Evolutionary conservation across 2,113 vertebrate genomes (phyloP).

Genomic region (Pao palembangensis): DNA sequence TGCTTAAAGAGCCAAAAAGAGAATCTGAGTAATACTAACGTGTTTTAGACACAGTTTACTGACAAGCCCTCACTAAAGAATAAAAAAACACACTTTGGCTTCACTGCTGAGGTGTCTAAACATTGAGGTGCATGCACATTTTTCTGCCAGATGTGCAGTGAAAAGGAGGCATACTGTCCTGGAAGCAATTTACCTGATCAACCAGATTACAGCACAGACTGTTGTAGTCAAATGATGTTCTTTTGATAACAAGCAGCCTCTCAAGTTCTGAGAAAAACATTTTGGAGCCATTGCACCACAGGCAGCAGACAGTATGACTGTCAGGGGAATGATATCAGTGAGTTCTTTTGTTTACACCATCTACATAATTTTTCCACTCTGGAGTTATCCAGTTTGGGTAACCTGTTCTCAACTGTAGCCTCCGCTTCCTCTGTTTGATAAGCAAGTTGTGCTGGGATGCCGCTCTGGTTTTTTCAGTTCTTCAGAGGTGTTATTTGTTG

Average conservation of each 20-base stretch:
- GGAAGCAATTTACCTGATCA: constrained; percentile 17
- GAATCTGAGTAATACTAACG: not conserved
- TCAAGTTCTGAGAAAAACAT: constrained; percentile 22
- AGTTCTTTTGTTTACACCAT: constrained; percentile 26
- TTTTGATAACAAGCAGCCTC: constrained; percentile 18
- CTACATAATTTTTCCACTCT: constrained; percentile 9
- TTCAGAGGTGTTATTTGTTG: constrained; percentile 4
- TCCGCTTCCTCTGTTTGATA: constrained; percentile 25
- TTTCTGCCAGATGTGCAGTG: constrained; percentile 29
- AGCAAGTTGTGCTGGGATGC: not conserved
- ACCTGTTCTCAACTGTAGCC: not conserved
- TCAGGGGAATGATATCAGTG: constrained; percentile 16
- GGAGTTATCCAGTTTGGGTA: constrained; percentile 11
- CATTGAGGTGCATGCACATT: constrained; percentile 5
- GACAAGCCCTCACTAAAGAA: no score
- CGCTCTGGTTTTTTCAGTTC: not conserved
- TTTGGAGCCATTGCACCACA: not conserved
- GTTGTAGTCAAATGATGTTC: constrained; percentile 17
- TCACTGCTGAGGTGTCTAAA: constrained; percentile 4
- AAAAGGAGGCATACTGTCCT: constrained; percentile 9
- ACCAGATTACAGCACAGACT: constrained; percentile 1
- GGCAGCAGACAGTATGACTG: constrained; percentile 19
- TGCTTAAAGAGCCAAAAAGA: constrained; percentile 4
- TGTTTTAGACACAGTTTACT: not conserved
- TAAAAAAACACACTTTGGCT: not conserved